Base-by-base conservation (phyloP, 2,888 invertebrate genomes). In the Ormyrus nitidulus region DNA sequence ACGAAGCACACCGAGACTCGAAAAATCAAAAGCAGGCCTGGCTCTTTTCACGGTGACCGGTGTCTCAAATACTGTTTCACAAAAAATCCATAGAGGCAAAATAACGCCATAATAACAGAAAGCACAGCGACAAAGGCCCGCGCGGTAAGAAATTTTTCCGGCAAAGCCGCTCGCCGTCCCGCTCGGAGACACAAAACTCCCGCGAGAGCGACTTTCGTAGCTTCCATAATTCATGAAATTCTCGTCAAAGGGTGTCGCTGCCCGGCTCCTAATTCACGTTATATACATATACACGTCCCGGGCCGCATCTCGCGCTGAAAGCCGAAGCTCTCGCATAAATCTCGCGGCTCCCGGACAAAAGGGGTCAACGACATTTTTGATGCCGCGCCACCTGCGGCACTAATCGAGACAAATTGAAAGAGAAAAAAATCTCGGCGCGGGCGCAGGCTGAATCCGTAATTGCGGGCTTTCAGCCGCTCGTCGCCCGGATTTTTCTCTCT, bases 401-500 rank as follows among this genome's bases (percentile, higher is more conserved):
- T 81, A 81, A 81, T 81, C 75, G 53, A 68, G 81, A 81, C 81
- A 78, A 81, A 81, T 78, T 72, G 72, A 79, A 59, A 53, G 10
- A 54, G 56, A 6, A n/a, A 13, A n/a, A n/a, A 56, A 68, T 49
- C 56, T 34, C 75, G 9, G 8, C 48, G 61, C 13, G 48, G 46
- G 65, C 19, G 13, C 19, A 19, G 34, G 1, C 44, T 77, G 77
- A 77, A 77, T 77, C 9, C 54, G 51, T 59, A 77, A 77, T 71
- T 6, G 11, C 34, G 34, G 34, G 3, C 3, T 34, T 34, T 34
- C 34, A 34, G 13, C 62, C 19, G 44, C 11, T 6, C 1, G 10
- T 34, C 34, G 34, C 34, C 34, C 34, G 34, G 34, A 34, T 34
- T 34, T 19, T 53, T 66, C 48, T 66, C 53, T 53, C 34, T 65